Percentiles rank a stretch among this genome's conserved stretches.
Conservation (phyloP, 2,888 invertebrate species). For the Eupithecia tripunctaria region DNA sequence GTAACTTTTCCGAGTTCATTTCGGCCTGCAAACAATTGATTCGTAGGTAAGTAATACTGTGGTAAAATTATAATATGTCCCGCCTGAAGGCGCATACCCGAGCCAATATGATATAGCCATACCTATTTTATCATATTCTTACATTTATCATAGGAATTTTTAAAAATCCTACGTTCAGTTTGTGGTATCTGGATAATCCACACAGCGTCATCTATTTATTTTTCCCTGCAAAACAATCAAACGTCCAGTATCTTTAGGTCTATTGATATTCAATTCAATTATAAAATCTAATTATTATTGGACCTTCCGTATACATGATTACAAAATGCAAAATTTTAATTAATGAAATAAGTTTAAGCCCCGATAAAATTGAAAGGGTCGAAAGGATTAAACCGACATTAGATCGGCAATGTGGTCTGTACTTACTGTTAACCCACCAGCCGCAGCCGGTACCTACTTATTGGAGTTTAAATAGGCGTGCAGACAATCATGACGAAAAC, state of each 20-base stretch:
- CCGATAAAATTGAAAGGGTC: conserved; percentile 34
- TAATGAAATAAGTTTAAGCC: conserved; percentile 7
- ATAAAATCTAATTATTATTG: background rate
- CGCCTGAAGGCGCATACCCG: too few relatives aligned
- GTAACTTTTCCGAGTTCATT: too few relatives aligned
- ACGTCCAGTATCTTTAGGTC: background rate
- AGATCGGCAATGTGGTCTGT: conserved; percentile 54
- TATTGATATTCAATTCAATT: background rate
- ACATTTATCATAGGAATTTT: too few relatives aligned
- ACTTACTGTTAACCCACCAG: conserved; percentile 46
- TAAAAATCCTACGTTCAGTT: too few relatives aligned
- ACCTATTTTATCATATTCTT: too few relatives aligned
- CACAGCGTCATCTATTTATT: too few relatives aligned
- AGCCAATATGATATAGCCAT: too few relatives aligned
- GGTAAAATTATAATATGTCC: background rate
- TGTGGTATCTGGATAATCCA: too few relatives aligned
- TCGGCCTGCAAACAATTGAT: too few relatives aligned
- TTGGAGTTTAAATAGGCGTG: conserved; percentile 23
- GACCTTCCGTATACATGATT: background rate
- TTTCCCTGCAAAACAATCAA: background rate
- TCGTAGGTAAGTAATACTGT: too few relatives aligned
- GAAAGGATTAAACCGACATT: conserved; percentile 26
- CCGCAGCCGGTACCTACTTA: conserved; percentile 23
- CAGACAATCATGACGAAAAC: conserved; percentile 13
- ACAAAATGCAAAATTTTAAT: conserved; percentile 2